Percentiles rank a stretch among this genome's conserved stretches.
phyloP scores from a whole-genome alignment of 2,113 vertebrate species.

The Geococcyx californianus region DNA sequence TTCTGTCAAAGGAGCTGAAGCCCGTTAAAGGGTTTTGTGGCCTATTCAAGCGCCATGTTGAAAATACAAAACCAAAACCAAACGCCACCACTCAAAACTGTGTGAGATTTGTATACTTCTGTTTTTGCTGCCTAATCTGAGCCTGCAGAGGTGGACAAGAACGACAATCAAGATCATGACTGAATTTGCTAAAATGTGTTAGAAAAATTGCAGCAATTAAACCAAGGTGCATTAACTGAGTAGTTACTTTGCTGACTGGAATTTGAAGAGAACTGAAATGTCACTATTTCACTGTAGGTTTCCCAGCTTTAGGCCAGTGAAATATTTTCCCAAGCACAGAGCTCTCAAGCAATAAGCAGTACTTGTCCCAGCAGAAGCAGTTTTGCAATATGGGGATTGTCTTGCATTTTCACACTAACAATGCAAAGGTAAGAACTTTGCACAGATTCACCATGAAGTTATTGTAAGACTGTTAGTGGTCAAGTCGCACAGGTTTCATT shows the following conservation, averaged over 20 bases:
- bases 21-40: not conserved
- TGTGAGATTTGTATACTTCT: not conserved
- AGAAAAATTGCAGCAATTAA: not conserved
- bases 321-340: not conserved
- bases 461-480: not conserved
- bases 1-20: not conserved
- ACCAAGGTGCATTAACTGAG: not conserved
- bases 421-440: not conserved
- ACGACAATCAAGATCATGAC: not conserved
- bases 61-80: no score
- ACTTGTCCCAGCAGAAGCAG: not conserved
- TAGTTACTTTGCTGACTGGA: not conserved
- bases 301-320: not conserved
- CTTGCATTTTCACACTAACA: not conserved
- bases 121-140: not conserved
- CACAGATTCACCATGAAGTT: not conserved
- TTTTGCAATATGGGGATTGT: not conserved
- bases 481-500: not conserved
- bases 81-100: not conserved
- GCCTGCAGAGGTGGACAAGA: not conserved
- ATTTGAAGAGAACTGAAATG: not conserved
- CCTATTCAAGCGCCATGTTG: not conserved
- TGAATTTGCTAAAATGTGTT: not conserved
- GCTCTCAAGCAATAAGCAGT: not conserved
- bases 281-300: not conserved